Evolutionary conservation across 2,113 vertebrate species (phyloP).

Genomic region (Poeciliopsis retropinna): DNA sequence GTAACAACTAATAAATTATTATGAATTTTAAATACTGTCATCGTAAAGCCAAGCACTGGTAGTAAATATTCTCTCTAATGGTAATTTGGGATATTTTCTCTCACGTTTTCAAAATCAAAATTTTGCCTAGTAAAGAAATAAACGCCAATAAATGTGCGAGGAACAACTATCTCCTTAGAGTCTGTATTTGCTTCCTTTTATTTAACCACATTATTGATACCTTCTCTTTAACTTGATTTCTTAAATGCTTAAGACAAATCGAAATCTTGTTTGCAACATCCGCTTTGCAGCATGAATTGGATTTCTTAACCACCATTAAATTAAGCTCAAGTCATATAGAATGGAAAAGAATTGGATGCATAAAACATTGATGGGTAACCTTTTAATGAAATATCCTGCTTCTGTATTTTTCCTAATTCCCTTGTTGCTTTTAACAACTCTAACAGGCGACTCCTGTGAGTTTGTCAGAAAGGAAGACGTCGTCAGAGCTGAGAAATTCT

Average conservation of each 20-base stretch:
- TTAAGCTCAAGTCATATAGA: not conserved
- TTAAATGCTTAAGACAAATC: not conserved
- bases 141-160: not conserved
- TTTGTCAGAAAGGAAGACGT: not conserved
- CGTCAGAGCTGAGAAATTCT: not conserved
- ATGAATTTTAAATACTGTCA: slow-evolving; percentile 27
- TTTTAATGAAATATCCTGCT: not conserved
- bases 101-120: slow-evolving; percentile 4
- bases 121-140: slow-evolving; percentile 5
- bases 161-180: not conserved
- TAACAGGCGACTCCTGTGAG: not conserved
- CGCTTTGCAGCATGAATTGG: not conserved
- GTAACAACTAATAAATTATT: slow-evolving; percentile 20
- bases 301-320: slow-evolving; percentile 4
- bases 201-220: not conserved
- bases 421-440: not conserved
- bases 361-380: not conserved
- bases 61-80: slow-evolving; percentile 26
- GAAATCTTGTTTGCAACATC: not conserved
- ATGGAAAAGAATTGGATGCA: not conserved
- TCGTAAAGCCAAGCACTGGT: not conserved
- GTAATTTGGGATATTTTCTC: not conserved
- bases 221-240: slow-evolving; percentile 6
- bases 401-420: not conserved
- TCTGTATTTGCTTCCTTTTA: not conserved